Percentiles rank a stretch among this genome's conserved stretches.
Conservation (phyloP, 1,140 invertebrate genomes). For the Procambarus virginalis region DNA sequence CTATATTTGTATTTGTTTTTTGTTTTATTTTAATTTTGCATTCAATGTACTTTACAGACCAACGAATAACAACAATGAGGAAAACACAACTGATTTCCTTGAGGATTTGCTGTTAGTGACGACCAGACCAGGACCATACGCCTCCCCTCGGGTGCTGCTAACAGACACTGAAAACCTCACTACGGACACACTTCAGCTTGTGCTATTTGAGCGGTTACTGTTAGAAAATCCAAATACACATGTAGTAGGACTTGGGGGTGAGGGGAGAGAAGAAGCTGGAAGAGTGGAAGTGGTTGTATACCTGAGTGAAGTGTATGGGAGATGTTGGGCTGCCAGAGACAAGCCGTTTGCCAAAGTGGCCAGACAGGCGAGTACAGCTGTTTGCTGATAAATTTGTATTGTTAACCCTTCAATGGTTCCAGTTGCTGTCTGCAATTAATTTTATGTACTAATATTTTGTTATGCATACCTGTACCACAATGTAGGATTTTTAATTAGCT, state of each 20-base stretch:
- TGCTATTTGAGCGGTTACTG: conserved; percentile 38
- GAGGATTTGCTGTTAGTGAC: conserved; percentile 40
- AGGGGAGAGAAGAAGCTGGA: conserved; percentile 29
- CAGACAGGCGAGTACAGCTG: conserved; percentile 7
- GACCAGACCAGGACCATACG: conserved; percentile 16
- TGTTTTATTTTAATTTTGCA: too few species aligned
- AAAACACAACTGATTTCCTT: conserved; percentile 17
- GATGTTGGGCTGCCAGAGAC: conserved; percentile 39
- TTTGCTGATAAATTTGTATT: too few species aligned
- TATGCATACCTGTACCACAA: too few species aligned
- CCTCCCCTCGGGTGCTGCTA: conserved; percentile 22
- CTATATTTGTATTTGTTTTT: too few species aligned
- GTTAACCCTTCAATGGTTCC: too few species aligned
- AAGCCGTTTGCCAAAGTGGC: conserved; percentile 1
- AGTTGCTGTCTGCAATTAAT: too few species aligned
- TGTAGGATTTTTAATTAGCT: too few species aligned
- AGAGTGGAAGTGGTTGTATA: conserved; percentile 41
- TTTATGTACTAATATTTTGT: too few species aligned
- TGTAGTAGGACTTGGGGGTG: conserved; percentile 7
- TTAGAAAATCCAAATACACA: conserved; percentile 16
- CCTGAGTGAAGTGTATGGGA: conserved; percentile 32
- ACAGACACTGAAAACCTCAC: conserved; percentile 8
- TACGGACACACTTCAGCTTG: conserved; percentile 9
- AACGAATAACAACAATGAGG: background rate
- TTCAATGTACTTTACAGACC: background rate